These are phyloP conservation scores for Sebastes iracundus DNA, from an alignment of 2,797 vertebrate species.

Conservation along the genomic window DNA sequence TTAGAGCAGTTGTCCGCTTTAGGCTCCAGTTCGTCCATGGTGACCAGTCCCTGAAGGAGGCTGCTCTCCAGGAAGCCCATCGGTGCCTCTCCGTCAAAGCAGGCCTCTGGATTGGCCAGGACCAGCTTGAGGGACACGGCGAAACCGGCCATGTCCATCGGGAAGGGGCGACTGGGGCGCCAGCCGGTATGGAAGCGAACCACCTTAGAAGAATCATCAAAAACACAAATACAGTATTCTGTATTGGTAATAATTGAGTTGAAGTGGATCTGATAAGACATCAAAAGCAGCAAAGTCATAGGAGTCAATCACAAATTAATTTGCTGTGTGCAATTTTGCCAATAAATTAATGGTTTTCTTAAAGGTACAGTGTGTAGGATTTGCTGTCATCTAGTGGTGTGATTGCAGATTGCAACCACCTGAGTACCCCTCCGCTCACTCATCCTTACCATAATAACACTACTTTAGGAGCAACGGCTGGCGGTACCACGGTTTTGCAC, in stretches of 20 bases:
- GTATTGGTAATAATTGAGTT: background rate
- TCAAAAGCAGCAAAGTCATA: background rate
- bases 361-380: background rate
- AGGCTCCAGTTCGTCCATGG: conserved; percentile 90
- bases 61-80: conserved; percentile 94
- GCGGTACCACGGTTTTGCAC: too few species aligned
- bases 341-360: background rate
- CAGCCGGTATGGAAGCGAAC: conserved; percentile 92
- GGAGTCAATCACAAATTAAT: background rate
- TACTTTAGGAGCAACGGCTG: too few species aligned
- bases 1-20: conserved; percentile 91
- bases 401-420: too few species aligned
- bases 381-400: too few species aligned
- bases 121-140: conserved; percentile 88
- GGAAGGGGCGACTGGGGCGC: conserved; percentile 92
- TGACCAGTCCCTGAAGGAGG: conserved; percentile 88
- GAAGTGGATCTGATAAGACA: background rate
- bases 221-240: background rate
- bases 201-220: conserved; percentile 66
- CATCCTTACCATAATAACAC: too few species aligned
- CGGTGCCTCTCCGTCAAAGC: conserved; percentile 87
- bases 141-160: conserved; percentile 94
- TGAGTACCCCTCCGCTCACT: too few species aligned
- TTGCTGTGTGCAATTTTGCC: background rate
- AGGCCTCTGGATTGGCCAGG: conserved; percentile 83